phyloP scores from a whole-genome alignment of 2,888 invertebrate species.

The Standfussiana lucernea region DNA sequence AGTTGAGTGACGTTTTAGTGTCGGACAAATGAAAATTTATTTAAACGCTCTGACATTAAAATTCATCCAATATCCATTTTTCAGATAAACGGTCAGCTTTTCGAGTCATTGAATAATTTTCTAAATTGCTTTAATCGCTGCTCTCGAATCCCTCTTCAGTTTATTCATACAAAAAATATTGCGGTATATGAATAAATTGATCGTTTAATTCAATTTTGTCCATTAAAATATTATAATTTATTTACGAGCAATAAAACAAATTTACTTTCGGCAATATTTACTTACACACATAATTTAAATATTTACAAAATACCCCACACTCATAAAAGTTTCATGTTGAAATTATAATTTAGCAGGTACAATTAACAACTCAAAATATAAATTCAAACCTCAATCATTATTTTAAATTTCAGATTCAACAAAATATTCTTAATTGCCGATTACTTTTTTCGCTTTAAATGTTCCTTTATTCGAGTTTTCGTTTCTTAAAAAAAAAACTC shows the following conservation, averaged over 20 bases:
- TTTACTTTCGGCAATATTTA: conserved; percentile 13
- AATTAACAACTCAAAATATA: background rate
- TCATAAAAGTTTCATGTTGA: background rate
- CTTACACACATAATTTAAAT: background rate
- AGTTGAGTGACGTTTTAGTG: conserved; percentile 12
- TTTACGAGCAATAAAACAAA: background rate
- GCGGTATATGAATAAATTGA: conserved; percentile 25
- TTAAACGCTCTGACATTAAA: background rate
- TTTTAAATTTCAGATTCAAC: background rate
- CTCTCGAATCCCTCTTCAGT: conserved; percentile 38
- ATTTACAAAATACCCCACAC: background rate
- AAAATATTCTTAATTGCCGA: conserved; percentile 1
- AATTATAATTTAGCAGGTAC: background rate
- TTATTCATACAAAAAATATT: conserved; percentile 39
- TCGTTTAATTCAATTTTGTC: conserved; percentile 13
- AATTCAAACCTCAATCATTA: background rate
- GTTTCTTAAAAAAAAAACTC: background rate
- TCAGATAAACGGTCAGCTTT: conserved; percentile 11
- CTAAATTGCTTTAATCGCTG: conserved; percentile 38
- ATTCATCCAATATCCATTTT: conserved; percentile 17
- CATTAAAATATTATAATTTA: conserved; percentile 7
- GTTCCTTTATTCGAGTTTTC: conserved; percentile 26
- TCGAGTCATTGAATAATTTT: conserved; percentile 39
- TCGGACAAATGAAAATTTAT: conserved; percentile 19
- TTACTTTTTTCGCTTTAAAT: conserved; percentile 8